Base-by-base conservation (phyloP, 2,797 vertebrate species). In the Acipenser oxyrinchus region DNA sequence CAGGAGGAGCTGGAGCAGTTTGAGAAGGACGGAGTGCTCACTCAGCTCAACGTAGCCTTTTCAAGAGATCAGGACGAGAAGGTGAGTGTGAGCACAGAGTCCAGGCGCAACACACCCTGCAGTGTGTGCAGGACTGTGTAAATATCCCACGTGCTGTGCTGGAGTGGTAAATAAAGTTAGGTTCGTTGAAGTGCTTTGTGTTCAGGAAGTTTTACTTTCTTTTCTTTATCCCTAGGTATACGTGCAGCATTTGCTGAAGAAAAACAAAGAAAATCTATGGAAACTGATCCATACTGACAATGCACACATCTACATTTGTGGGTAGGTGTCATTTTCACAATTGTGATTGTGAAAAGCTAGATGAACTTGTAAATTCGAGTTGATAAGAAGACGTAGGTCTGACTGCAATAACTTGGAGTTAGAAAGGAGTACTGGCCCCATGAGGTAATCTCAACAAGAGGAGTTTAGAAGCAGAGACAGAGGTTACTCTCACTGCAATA, bases 231-330 rank as follows among this genome's bases (percentile, higher is more conserved):
- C 48, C 18, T 77, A 99, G 97, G 87, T 98, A 65, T 99, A 99
- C 0, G 97, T 99, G 55, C 97, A 99, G 74, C 92, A 99, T 72
- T 85, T 93, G 49, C 67, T 99, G 68, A 95, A 88, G 80, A 84
- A 81, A 1, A 93, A 94, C 77, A 94, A 89, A 77, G 93, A 95
- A 3, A 68, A 82, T 0, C 0, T 98, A 59, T 99, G 97, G 97
- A 93, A 91, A 75, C 84, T 95, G 77, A 67, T 99, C 74, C 84
- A 93, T 0, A 81, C 89, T 4, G 90, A 84, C 0, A 92, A 87
- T 0, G 95, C 94, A 73, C 97, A 99, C 68, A 93, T 98, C 86
- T 99, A 99, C 0, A 81, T 99, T 68, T 99, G 97, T 0, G 96
- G 97, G 97, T 99, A 84, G 86, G 88, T 68, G 13, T 12, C 8